These are phyloP conservation scores for Argopecten irradians DNA, from an alignment of 1,140 invertebrate species.

Conservation along the genomic window DNA sequence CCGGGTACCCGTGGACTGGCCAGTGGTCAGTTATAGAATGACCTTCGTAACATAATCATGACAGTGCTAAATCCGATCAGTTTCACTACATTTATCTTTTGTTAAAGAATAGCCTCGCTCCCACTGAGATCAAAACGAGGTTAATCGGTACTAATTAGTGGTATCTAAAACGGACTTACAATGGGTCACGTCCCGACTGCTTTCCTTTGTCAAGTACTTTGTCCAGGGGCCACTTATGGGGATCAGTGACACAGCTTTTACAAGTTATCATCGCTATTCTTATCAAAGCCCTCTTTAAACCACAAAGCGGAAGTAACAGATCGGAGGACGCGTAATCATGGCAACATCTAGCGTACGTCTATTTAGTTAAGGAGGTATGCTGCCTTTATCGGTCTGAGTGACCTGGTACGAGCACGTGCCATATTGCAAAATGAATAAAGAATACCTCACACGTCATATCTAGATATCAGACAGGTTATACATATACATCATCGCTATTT, in stretches of 20 bases:
- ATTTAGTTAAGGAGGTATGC: background rate
- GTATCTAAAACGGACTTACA: background rate
- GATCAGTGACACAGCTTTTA: background rate
- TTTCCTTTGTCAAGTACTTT: conserved; percentile 22
- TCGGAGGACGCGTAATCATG: background rate
- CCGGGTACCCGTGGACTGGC: no score
- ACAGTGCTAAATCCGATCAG: no score
- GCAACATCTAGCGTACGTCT: background rate
- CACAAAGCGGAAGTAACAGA: background rate
- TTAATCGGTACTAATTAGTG: conserved; percentile 9
- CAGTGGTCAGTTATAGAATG: no score
- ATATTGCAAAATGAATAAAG: background rate
- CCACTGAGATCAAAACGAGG: background rate
- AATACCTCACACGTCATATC: background rate
- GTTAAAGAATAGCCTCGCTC: background rate
- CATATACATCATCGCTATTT: background rate
- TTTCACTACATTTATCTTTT: no score
- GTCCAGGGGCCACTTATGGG: background rate
- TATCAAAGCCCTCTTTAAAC: background rate
- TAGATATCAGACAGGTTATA: background rate
- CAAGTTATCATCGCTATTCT: background rate
- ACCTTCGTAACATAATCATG: no score
- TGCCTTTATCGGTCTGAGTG: background rate
- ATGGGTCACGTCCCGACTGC: background rate
- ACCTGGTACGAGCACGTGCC: background rate